A percentile compares a stretch with the other conserved stretches of the same genome.
Conservation (phyloP, 2,797 vertebrate species). For the Orientallactaga sibirica region DNA sequence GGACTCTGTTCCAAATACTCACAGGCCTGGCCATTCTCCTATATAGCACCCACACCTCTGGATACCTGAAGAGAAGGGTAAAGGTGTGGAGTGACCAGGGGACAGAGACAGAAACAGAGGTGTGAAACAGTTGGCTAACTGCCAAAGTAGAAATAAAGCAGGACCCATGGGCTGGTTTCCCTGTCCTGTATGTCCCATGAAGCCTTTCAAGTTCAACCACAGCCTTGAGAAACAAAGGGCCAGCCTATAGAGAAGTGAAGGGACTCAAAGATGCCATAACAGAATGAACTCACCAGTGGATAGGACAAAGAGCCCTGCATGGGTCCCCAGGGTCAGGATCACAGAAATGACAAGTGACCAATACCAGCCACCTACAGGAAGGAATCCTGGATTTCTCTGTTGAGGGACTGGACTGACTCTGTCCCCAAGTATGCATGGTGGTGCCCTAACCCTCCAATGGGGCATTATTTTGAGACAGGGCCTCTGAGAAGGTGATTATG, state of each 20-base stretch:
- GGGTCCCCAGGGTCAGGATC: background rate
- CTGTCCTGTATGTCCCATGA: fast-evolving
- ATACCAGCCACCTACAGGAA: background rate
- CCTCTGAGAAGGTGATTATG: background rate
- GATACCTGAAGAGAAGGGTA: background rate
- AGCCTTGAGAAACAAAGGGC: fast-evolving
- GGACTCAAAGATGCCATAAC: background rate
- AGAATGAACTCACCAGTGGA: background rate
- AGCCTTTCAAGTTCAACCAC: fast-evolving
- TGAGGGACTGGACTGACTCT: background rate
- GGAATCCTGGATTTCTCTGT: background rate
- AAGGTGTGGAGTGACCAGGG: background rate
- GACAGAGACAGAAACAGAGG: fast-evolving
- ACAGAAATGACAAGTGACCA: background rate
- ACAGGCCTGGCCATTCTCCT: background rate
- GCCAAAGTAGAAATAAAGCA: fast-evolving
- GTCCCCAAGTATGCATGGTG: background rate
- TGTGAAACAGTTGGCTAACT: no score
- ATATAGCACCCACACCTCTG: background rate
- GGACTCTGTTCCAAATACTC: background rate
- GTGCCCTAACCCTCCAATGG: background rate
- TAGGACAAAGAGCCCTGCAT: no score
- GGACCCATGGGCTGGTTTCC: fast-evolving
- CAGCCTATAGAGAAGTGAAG: background rate
- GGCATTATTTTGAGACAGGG: background rate